A percentile compares a stretch with the other conserved stretches of the same genome.
Evolutionary conservation across 2,888 invertebrate genomes (phyloP).

Genomic region (Mactromeris polynyma): DNA sequence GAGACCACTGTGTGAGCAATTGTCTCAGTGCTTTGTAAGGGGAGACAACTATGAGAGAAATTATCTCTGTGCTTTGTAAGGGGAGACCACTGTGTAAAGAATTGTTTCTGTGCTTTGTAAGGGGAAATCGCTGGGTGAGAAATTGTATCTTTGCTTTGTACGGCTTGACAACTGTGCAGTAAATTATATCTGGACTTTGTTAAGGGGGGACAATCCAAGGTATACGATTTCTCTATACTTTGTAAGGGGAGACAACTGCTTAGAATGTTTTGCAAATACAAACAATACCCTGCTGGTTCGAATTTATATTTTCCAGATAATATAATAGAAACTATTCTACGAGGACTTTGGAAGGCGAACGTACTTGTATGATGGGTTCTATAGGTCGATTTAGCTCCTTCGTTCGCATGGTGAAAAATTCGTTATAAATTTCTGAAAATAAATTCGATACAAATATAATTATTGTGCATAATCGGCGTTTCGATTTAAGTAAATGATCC

Average conservation of each 20-base stretch:
- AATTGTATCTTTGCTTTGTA: no score
- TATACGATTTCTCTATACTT: neutral
- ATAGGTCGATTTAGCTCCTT: neutral
- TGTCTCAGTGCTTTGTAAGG: no score
- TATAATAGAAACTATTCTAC: neutral
- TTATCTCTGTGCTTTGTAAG: no score
- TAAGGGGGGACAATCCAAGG: neutral
- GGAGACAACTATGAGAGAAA: no score
- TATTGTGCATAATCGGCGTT: no score
- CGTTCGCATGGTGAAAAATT: neutral
- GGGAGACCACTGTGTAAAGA: no score
- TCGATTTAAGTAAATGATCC: no score
- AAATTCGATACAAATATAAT: neutral
- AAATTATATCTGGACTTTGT: no score
- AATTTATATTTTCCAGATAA: neutral
- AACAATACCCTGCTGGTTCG: neutral
- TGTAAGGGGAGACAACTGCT: neutral
- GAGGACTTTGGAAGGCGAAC: neutral
- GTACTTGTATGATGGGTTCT: neutral
- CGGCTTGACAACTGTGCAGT: no score
- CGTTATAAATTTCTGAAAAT: neutral
- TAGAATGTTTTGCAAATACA: neutral
- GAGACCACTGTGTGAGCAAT: no score
- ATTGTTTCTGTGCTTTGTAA: no score
- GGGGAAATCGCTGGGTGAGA: no score